Conservation (phyloP, 2,888 invertebrate species). For the Clepsis dumicolana region DNA sequence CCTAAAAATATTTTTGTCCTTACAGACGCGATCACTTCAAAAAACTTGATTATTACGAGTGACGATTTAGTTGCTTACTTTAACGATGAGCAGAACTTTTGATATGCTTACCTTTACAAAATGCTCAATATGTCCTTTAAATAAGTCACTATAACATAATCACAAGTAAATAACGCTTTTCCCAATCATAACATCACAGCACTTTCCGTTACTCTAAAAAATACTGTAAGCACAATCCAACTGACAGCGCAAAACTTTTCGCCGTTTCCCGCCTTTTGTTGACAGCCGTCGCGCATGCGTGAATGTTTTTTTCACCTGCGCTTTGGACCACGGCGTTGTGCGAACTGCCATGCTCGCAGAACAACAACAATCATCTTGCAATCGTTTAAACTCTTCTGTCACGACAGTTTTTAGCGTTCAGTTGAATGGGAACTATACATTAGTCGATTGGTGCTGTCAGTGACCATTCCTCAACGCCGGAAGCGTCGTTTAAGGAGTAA, state of each 20-base stretch:
- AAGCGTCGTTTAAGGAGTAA: neutral
- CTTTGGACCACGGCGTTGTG: conserved; percentile 64
- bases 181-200: conserved; percentile 1
- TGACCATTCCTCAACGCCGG: neutral
- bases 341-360: conserved; percentile 63
- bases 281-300: conserved; percentile 59
- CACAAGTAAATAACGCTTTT: neutral
- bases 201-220: neutral
- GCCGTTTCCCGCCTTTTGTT: conserved; percentile 60
- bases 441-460: neutral
- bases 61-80: neutral
- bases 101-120: neutral
- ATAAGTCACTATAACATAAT: neutral
- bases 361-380: conserved; percentile 59
- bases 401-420: conserved; percentile 53
- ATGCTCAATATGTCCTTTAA: neutral
- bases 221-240: neutral
- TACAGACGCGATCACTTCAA: neutral
- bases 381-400: conserved; percentile 61
- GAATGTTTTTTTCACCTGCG: conserved; percentile 69
- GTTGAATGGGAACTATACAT: conserved; percentile 1
- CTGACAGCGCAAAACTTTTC: conserved; percentile 12
- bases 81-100: neutral
- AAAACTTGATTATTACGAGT: neutral
- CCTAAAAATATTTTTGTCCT: too few species aligned